Percentiles rank a stretch among this genome's conserved stretches.
Evolutionary conservation across 2,113 vertebrate species (phyloP).

Genomic region (Aythya baeri): DNA sequence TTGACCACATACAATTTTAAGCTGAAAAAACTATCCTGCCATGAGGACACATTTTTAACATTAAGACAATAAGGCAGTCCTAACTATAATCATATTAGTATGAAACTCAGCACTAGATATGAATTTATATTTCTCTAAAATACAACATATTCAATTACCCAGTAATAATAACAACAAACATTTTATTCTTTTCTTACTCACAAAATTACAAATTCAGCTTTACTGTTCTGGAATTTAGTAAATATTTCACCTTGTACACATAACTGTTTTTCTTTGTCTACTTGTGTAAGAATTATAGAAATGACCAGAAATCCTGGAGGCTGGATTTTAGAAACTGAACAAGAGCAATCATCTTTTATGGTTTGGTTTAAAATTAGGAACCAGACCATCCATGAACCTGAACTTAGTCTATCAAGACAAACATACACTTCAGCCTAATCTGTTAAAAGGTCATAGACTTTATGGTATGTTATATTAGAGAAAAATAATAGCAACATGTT

Average conservation of each 20-base stretch:
- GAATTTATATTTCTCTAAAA: neutral
- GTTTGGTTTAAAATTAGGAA: neutral
- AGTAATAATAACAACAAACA: neutral
- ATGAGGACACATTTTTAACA: neutral
- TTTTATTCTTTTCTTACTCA: neutral
- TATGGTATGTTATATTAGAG: neutral
- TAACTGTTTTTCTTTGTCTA: neutral
- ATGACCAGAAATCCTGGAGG: neutral
- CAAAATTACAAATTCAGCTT: neutral
- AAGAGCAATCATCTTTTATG: neutral
- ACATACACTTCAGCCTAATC: neutral
- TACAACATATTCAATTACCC: neutral
- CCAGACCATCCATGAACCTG: neutral
- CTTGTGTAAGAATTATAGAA: neutral
- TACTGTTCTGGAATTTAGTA: neutral
- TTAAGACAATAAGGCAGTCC: neutral
- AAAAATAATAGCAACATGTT: neutral
- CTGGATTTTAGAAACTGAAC: neutral
- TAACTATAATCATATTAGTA: neutral
- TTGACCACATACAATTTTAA: neutral
- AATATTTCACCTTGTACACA: neutral
- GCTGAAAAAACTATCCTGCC: neutral
- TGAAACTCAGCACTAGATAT: neutral
- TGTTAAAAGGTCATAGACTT: neutral
- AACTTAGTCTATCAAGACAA: neutral